Conservation (phyloP, 1,140 invertebrate species). For the Phymorhynchus buccinoides region DNA sequence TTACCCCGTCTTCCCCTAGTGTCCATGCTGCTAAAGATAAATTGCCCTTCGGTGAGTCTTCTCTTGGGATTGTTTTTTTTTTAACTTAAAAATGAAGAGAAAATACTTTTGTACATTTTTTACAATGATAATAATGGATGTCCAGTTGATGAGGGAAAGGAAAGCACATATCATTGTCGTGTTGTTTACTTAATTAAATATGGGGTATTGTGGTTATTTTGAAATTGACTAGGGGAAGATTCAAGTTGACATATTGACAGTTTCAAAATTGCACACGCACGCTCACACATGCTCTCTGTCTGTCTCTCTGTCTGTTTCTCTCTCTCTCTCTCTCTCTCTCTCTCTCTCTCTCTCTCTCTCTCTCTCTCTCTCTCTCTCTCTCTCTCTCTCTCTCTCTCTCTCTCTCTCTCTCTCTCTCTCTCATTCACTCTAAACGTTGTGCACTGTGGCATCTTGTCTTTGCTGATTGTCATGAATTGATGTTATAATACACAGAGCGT, state of each 20-base stretch:
- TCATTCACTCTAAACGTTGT: too few species aligned
- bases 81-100: background rate
- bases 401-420: background rate
- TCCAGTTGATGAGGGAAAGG: background rate
- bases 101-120: background rate
- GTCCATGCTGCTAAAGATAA: background rate
- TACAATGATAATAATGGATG: background rate
- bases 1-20: too few species aligned
- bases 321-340: background rate
- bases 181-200: background rate
- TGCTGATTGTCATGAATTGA: too few species aligned
- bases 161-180: conserved; percentile 3
- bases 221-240: background rate
- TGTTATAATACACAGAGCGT: too few species aligned
- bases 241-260: background rate
- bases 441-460: too few species aligned
- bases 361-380: conserved; percentile 12
- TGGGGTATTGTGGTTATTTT: background rate
- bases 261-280: background rate
- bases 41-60: background rate
- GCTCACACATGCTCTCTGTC: background rate
- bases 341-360: conserved; percentile 22
- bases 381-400: conserved; percentile 1
- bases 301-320: background rate
- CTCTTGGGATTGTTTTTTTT: background rate